Evolutionary conservation across 37 sponge, comb jelly and placozoan genomes (phyloP), one percentile per base, ranked within the genome.

Genomic region (Beroe forskalii): DNA sequence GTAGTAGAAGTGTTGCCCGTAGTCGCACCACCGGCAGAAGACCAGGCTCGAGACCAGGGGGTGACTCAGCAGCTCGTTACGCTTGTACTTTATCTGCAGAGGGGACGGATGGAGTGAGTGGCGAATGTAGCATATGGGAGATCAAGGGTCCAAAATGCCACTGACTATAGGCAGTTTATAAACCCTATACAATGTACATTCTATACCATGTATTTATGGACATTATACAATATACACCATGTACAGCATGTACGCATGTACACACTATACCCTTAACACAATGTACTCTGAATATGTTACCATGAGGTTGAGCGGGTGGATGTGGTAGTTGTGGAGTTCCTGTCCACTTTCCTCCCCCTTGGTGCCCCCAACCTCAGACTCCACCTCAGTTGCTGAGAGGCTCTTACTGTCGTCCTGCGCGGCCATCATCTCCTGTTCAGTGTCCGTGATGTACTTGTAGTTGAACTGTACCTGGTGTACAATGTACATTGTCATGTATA

Each of bases 1-100:
- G 80, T 90, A 91, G 93, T 93, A 99, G 69, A 95, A 67, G 28
- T 60, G 41, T 31, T 94, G 95, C 17, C 95, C 97, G 60, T 91
- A 96, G 3, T 41, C 67, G 27, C 40, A 90, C 99, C 99, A 99
- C 93, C 95, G 95, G 76, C 92, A 72, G 66, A 91, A 39, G 40
- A 99, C 93, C 64, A 98, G 91, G 60, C 92, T 93, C 44, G 92
- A 89, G 60, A 95, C 96, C 9, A 97, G 92, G 12, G 98, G 96
- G 67, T 97, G 98, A 24, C 75, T 93, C 41, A 97, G 95, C 0
- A 97, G 93, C 55, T 94, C 80, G 61, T 41, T 91, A 12, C 86
- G 28, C 30, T 43, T 80, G 86, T 80, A 38, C 27, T 44, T 80
- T 3, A 80, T 80, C 86, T 80, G 86, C 20, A 30, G 42, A 3